These are phyloP conservation scores for Periophthalmus modestus DNA, from an alignment of 2,113 vertebrate species.

Conservation along the genomic window DNA sequence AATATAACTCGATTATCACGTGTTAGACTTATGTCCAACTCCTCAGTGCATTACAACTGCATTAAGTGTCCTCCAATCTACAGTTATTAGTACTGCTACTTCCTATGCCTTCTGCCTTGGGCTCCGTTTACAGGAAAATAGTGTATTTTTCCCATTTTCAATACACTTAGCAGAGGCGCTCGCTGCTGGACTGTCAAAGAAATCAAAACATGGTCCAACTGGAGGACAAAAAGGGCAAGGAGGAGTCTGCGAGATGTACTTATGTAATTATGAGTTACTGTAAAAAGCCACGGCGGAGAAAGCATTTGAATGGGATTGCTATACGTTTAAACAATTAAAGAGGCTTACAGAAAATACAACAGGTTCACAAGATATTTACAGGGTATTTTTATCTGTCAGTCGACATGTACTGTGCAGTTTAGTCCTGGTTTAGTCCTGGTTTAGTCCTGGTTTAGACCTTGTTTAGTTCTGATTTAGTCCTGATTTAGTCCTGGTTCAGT, in stretches of 20 bases:
- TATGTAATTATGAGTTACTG: constrained; percentile 70
- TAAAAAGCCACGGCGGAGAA: constrained; percentile 53
- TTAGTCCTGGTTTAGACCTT: too few species aligned
- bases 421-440: too few species aligned
- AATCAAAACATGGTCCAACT: constrained; percentile 32
- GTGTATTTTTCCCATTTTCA: constrained; percentile 20
- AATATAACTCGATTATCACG: constrained; percentile 21
- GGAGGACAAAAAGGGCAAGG: constrained; percentile 45
- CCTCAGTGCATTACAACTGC: constrained; percentile 28
- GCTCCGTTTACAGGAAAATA: constrained; percentile 60
- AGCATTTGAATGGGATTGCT: constrained; percentile 60
- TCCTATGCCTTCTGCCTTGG: not conserved
- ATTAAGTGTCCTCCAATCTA: constrained; percentile 26
- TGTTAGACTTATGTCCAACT: not conserved
- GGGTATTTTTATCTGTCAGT: not conserved
- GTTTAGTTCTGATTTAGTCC: too few species aligned
- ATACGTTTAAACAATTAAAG: constrained; percentile 51
- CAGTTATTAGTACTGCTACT: constrained; percentile 29
- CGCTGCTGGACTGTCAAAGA: constrained; percentile 47
- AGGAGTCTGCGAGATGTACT: constrained; percentile 47
- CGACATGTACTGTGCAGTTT: not conserved
- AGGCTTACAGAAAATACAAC: constrained; percentile 29
- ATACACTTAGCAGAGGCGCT: constrained; percentile 59
- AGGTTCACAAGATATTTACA: not conserved
- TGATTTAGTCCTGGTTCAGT: too few species aligned